These are phyloP conservation scores for Crepidodera aurea DNA, from an alignment of 2,888 invertebrate genomes.

Conservation along the genomic window DNA sequence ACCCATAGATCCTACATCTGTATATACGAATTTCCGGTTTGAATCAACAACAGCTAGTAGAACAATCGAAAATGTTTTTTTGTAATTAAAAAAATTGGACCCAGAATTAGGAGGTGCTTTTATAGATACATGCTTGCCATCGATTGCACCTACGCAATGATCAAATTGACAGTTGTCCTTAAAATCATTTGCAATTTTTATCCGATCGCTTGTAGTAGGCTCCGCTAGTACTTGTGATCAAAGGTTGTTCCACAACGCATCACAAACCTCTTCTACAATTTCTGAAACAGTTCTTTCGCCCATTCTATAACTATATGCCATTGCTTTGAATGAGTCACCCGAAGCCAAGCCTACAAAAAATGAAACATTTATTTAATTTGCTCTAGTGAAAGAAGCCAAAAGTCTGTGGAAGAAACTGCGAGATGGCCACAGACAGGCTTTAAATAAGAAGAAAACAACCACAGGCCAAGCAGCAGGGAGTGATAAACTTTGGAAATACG, in stretches of 20 bases:
- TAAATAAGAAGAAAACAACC: constrained; percentile 18
- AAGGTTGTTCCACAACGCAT: constrained; percentile 21
- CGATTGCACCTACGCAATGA: constrained; percentile 19
- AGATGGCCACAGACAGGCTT: constrained; percentile 17
- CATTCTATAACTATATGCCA: constrained; percentile 27
- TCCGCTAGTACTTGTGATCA: constrained; percentile 17
- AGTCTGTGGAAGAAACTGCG: constrained; percentile 18
- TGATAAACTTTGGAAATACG: constrained; percentile 18
- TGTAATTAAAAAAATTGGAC: constrained; percentile 22
- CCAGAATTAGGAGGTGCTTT: constrained; percentile 29
- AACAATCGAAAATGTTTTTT: constrained; percentile 28
- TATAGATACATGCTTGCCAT: constrained; percentile 21
- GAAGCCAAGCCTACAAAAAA: not conserved
- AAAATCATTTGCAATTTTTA: constrained; percentile 29
- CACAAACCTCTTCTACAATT: constrained; percentile 30
- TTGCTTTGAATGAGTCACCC: constrained; percentile 19
- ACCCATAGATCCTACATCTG: constrained; percentile 22
- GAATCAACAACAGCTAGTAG: constrained; percentile 12
- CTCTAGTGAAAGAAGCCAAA: constrained; percentile 18
- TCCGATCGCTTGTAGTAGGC: constrained; percentile 37
- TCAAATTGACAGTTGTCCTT: constrained; percentile 23
- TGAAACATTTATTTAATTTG: constrained; percentile 1
- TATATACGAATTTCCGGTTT: constrained; percentile 20
- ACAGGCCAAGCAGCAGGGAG: constrained; percentile 17
- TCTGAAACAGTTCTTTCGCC: constrained; percentile 22